Base-by-base conservation (phyloP, 2,888 invertebrate genomes). In the Pollenia amentaria region DNA sequence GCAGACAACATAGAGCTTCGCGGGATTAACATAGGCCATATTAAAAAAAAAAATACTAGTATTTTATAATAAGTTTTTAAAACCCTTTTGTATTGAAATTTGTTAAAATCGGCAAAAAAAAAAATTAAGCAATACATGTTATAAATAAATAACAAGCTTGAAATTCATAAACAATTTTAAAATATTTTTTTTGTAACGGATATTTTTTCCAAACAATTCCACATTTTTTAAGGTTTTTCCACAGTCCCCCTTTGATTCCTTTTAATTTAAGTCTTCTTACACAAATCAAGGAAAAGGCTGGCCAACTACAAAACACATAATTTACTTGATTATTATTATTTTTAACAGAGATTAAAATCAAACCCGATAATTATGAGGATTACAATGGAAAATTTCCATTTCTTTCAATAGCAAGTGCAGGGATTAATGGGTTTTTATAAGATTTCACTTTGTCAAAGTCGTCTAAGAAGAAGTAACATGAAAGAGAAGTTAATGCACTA, bases 401-500 rank as follows among this genome's bases (percentile, higher is more conserved):
- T 21, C 57, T 75, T 79, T 67, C 48, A 21, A 65, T 42, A 77
- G 69, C 87, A 87, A 87, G 84, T 84, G 80, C 73, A 77, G 65
- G 87, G 87, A 81, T 87, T 87, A 87, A 87, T 72, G 80, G 84
- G 81, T 81, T 62, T 80, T 76, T 80, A 14, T 77, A 87, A 55
- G 84, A 84, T 73, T 84, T 87, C 84, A 77, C 72, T 51, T 86
- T 79, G 79, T 79, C 76, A 70, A 80, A 53, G 65, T 67, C 38
- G 69, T 53, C 3, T 16, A 57, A 6, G 38, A 40, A 21, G 11
- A 51, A n/a, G 40, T 2, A 76, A 84, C 76, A 76, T 86, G 64
- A 86, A 82, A 82, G 80, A 75, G 75, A 75, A 78, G 75, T 86
- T 83, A 86, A 86, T 82, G 78, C 76, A 84, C 65, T 69, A 67